Evolutionary conservation across 1,140 invertebrate genomes (phyloP), one percentile per base, ranked within the genome.

Genomic region (Sinonovacula constricta): DNA sequence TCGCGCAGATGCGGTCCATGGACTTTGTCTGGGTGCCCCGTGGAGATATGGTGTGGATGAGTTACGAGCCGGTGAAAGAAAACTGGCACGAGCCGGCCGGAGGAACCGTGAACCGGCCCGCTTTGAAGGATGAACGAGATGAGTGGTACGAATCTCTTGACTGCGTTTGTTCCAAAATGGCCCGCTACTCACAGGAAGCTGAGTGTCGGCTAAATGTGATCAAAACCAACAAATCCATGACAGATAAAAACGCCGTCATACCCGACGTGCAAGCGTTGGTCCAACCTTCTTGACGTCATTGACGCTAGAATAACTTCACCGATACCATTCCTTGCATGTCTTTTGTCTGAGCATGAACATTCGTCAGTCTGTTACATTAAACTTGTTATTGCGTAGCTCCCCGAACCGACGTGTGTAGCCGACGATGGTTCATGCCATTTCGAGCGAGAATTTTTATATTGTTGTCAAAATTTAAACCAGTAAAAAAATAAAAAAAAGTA

Each of bases 41-140:
- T 33, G 84, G 85, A 4, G 84, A 85, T 54, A 87, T 85, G 81
- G 75, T 83, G 0, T 87, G 85, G 85, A 78, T 84, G 18, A 65
- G 60, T 26, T 85, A 80, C 53, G 54, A 79, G 59, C 82, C 80
- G 22, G 22, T 78, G 2, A 56, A 69, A 26, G 59, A 68, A 34
- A 78, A 78, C 30, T 28, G 57, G 1, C 56, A 60, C 3, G 66
- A 75, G 14, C 54, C 51, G 1, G 36, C 72, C 0, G 7, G 30
- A n/a, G 1, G 22, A 18, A 4, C 4, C 28, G 34, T n/a, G 15
- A 24, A 31, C 72, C 3, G 31, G 15, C 10, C n/a, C 36, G 22
- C 28, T n/a, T 1, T 51, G 24, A n/a, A 22, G 0, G 18, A 34
- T 4, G 0, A 30, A 31, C 15, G 34, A 70, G 26, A 45, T 45